A percentile compares a stretch with the other conserved stretches of the same genome.
These are phyloP conservation scores for Scaptomyza cyrtandrae DNA, from an alignment of 2,888 invertebrate species.

Conservation along the genomic window DNA sequence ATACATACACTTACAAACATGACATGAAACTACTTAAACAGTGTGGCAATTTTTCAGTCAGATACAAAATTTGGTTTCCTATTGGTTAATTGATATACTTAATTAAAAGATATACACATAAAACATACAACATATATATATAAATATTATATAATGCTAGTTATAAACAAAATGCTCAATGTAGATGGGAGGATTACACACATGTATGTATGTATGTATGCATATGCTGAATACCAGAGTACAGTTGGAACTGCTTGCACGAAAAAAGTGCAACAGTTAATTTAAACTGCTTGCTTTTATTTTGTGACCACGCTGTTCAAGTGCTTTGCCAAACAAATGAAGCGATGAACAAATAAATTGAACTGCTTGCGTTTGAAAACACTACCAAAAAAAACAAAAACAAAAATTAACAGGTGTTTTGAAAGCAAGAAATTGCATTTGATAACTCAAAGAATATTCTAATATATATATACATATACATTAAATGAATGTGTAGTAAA, in stretches of 20 bases:
- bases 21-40: conserved; percentile 18
- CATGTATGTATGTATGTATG: background rate
- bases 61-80: conserved; percentile 47
- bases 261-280: background rate
- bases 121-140: conserved; percentile 17
- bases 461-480: background rate
- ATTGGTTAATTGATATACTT: conserved; percentile 59
- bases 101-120: conserved; percentile 32
- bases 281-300: conserved; percentile 4
- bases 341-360: too few species aligned
- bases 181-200: conserved; percentile 36
- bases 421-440: conserved; percentile 4
- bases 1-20: too few species aligned
- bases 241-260: conserved; percentile 13
- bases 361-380: conserved; percentile 18
- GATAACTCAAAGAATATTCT: conserved; percentile 7
- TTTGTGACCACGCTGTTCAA: conserved; percentile 5
- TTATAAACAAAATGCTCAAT: conserved; percentile 68
- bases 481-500: conserved; percentile 39
- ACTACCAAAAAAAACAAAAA: conserved; percentile 22
- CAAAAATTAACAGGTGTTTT: conserved; percentile 1
- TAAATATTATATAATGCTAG: conserved; percentile 28
- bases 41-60: conserved; percentile 28
- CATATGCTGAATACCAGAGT: conserved; percentile 28
- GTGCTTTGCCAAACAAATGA: conserved; percentile 5